Base-by-base conservation (phyloP, 2,888 invertebrate species). In the Taphrorychus bicolor region DNA sequence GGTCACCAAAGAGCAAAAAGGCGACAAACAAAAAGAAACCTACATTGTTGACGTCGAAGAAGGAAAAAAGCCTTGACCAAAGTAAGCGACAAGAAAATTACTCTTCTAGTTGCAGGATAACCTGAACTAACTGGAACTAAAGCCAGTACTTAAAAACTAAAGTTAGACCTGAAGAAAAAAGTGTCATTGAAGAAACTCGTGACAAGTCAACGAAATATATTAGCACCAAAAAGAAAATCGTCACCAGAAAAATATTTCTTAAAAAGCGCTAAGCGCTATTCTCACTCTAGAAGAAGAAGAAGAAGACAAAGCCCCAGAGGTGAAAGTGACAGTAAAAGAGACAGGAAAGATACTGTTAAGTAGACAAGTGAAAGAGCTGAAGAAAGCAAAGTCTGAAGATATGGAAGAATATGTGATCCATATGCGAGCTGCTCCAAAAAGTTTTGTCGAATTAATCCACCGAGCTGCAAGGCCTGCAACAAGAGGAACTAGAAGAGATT, bases 301-400 rank as follows among this genome's bases (percentile, higher is more conserved):
- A 67, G 73, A 73, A 64, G 73, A 67, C 7, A 72, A 72, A 49
- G 42, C 59, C 32, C 73, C 73, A n/a, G 66, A 73, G 65, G 66
- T 75, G 1, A 81, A 81, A 65, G 81, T 85, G 52, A 74, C 82
- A 41, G 79, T 78, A 62, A 75, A 81, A 51, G 81, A 60, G 51
- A 52, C 51, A 18, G 52, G 51, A 60, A 22, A 17, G 19, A 52
- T n/a, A 19, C 16, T 7, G 2, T 5, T 52, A 42, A 24, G 14
- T 0, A 53, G 59, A 16, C 67, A 66, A 57, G 2, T 59, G 16
- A 70, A 63, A 49, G 61, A 65, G 49, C 18, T 42, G 2, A 70
- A 56, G 48, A 73, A 73, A 40, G 75, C 76, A 0, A 74, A 77
- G 66, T 76, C 70, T n/a, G 75, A 77, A 21, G 77, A 77, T 45